Evolutionary conservation across 2,888 invertebrate species (phyloP).

Genomic region (Zygothrica quintamaculata): DNA sequence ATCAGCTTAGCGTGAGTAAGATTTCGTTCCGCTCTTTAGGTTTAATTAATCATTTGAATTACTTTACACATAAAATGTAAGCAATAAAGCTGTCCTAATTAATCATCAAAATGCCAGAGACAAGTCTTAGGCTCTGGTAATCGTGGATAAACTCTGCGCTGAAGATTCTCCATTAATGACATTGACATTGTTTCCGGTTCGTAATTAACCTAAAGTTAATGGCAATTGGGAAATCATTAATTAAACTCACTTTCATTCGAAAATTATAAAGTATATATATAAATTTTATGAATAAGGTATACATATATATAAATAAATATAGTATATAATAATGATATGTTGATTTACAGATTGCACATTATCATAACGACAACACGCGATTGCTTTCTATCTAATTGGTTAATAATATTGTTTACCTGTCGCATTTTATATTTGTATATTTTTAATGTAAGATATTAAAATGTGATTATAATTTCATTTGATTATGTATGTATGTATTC

Average conservation of each 20-base stretch:
- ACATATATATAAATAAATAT: too few species aligned
- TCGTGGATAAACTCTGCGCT: constrained; percentile 20
- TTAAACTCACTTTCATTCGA: constrained; percentile 24
- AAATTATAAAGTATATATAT: too few species aligned
- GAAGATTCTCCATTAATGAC: constrained; percentile 26
- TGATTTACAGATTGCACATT: too few species aligned
- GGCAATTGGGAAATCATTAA: constrained; percentile 8
- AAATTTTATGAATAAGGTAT: too few species aligned
- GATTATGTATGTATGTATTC: too few species aligned
- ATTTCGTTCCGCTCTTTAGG: constrained; percentile 35
- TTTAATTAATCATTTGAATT: constrained; percentile 44
- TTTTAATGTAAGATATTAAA: too few species aligned
- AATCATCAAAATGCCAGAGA: constrained; percentile 29
- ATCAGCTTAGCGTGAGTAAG: constrained; percentile 26
- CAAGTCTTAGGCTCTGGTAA: constrained; percentile 5
- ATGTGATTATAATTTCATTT: not conserved
- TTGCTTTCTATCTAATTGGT: too few species aligned
- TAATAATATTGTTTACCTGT: too few species aligned
- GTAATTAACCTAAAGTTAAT: constrained; percentile 28
- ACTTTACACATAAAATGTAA: not conserved
- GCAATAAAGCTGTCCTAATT: constrained; percentile 24
- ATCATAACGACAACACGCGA: too few species aligned
- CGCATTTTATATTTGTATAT: too few species aligned
- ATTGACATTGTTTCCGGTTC: constrained; percentile 47
- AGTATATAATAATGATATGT: too few species aligned